Conservation (phyloP, 2,888 invertebrate genomes). For the Cordilura impudica region DNA sequence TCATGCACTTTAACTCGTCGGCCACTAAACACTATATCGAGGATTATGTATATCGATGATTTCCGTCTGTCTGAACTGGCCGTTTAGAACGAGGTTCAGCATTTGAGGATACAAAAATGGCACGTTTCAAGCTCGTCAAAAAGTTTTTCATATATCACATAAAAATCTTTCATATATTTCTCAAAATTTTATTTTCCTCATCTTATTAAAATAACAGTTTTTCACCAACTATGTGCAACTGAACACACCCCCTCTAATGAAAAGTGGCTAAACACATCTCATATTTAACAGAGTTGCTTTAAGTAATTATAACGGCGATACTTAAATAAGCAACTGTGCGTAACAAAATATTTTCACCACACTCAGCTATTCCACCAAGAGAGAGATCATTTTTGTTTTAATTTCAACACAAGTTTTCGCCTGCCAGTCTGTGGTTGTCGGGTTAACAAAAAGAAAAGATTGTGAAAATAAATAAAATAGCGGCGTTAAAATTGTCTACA, state of each 20-base stretch:
- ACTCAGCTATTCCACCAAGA: background rate
- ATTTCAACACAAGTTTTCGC: conserved; percentile 47
- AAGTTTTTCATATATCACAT: too few species aligned
- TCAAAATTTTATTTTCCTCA: too few species aligned
- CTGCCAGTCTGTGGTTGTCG: conserved; percentile 38
- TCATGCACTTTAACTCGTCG: too few species aligned
- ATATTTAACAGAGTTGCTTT: background rate
- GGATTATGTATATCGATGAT: too few species aligned
- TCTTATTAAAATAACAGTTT: too few species aligned
- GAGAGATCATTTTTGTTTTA: conserved; percentile 49
- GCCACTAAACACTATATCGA: too few species aligned
- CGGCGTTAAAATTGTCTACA: conserved; percentile 44
- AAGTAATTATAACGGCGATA: background rate
- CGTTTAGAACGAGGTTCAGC: too few species aligned
- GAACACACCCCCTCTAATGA: background rate
- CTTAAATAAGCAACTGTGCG: background rate
- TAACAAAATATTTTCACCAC: conserved; percentile 31
- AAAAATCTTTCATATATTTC: too few species aligned
- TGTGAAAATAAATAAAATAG: conserved; percentile 25
- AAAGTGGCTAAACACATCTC: background rate
- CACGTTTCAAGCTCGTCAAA: too few species aligned
- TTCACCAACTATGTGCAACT: too few species aligned
- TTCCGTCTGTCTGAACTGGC: too few species aligned
- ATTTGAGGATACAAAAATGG: too few species aligned
- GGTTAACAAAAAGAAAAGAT: conserved; percentile 28